Percentiles rank a stretch among this genome's conserved stretches.
These are phyloP conservation scores for Lepidochrysops patricia DNA, from an alignment of 2,888 invertebrate genomes.

Conservation along the genomic window DNA sequence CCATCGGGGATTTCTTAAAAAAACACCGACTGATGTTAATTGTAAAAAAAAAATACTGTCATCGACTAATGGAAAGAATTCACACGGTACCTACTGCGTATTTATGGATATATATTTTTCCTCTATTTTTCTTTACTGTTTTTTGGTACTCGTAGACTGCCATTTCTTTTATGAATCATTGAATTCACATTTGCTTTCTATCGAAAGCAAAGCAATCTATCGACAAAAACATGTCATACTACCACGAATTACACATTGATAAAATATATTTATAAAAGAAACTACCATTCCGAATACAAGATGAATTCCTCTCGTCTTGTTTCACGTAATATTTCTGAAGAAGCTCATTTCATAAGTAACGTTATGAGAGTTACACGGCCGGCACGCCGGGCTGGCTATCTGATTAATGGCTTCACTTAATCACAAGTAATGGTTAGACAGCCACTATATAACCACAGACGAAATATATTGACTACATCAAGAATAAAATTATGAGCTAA, in stretches of 20 bases:
- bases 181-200: no score
- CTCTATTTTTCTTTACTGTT: no score
- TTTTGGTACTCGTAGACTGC: no score
- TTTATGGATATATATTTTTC: no score
- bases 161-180: no score
- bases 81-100: no score
- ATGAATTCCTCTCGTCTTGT: neutral
- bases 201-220: no score
- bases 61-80: no score
- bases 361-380: slow-evolving; percentile 5
- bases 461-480: neutral
- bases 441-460: neutral
- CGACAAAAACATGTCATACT: no score
- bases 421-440: slow-evolving; percentile 27
- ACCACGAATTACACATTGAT: neutral
- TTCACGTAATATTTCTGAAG: neutral
- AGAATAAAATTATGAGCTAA: slow-evolving; percentile 16
- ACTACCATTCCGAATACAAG: neutral
- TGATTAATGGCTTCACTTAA: slow-evolving; percentile 53
- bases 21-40: no score
- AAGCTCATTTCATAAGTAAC: neutral
- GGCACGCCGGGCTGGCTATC: slow-evolving; percentile 29
- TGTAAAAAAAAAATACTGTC: no score
- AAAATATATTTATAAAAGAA: neutral
- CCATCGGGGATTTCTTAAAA: no score